These are phyloP conservation scores for Aplysia californica DNA, from an alignment of 1,140 invertebrate species.

Conservation along the genomic window DNA sequence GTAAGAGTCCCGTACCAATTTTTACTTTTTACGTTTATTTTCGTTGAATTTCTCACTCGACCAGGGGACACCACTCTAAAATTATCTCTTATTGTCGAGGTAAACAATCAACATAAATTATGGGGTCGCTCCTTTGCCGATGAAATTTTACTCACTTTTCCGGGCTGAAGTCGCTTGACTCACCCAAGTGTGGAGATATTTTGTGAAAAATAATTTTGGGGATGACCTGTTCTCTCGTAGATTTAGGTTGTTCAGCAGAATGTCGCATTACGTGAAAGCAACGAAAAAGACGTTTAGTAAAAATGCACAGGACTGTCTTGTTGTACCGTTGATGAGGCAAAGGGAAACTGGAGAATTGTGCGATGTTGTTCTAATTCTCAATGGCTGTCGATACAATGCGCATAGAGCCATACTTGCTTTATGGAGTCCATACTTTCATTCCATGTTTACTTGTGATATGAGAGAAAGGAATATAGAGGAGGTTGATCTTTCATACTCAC, in stretches of 20 bases:
- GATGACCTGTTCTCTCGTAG: too few relatives aligned
- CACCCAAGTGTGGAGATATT: too few relatives aligned
- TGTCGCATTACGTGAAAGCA: slow-evolving; percentile 62
- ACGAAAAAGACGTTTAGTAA: slow-evolving; percentile 56
- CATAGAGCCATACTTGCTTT: slow-evolving; percentile 59
- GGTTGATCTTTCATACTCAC: slow-evolving; percentile 75
- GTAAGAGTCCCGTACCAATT: too few relatives aligned
- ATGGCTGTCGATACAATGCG: slow-evolving; percentile 50
- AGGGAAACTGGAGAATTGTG: slow-evolving; percentile 63
- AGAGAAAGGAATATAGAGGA: slow-evolving; percentile 71
- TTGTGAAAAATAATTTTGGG: too few relatives aligned
- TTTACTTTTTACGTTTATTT: too few relatives aligned
- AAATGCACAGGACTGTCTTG: slow-evolving; percentile 55
- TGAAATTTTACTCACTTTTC: too few relatives aligned
- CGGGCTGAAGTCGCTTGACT: too few relatives aligned
- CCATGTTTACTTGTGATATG: slow-evolving; percentile 66
- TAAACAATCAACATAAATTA: slow-evolving; percentile 31
- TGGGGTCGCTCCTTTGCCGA: not conserved
- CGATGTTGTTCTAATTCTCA: slow-evolving; percentile 55
- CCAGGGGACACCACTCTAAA: not conserved
- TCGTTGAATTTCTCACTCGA: not conserved
- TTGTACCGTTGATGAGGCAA: slow-evolving; percentile 54
- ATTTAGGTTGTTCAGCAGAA: too few relatives aligned
- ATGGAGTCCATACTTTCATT: slow-evolving; percentile 64
- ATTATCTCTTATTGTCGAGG: not conserved